phyloP scores from a whole-genome alignment of 2,113 vertebrate species.

The Thamnophis sirtalis region DNA sequence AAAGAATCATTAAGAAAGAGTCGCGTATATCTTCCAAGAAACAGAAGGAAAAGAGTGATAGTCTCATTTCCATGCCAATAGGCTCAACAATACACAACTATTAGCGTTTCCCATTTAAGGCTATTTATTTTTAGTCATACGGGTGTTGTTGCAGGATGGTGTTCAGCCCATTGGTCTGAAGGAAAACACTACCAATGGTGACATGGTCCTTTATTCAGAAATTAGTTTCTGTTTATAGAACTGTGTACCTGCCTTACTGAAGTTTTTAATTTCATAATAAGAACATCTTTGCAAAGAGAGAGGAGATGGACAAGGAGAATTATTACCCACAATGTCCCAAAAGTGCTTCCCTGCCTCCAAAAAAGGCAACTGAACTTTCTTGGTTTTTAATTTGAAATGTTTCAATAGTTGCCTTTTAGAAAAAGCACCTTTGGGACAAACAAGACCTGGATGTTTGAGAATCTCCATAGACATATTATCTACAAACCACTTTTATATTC shows the following conservation, averaged over 20 bases:
- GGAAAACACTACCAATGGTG: slow-evolving; percentile 40
- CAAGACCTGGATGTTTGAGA: neutral
- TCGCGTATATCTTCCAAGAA: neutral
- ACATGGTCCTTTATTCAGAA: slow-evolving; percentile 24
- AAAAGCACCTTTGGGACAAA: too few species aligned
- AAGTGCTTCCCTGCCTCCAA: neutral
- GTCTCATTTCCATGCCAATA: slow-evolving; percentile 57
- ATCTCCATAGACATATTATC: neutral
- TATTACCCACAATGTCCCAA: neutral
- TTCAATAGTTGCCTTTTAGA: too few species aligned
- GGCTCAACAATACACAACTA: slow-evolving; percentile 56
- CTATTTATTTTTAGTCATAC: slow-evolving; percentile 58
- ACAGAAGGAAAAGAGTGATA: slow-evolving; percentile 26
- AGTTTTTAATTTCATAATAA: slow-evolving; percentile 10
- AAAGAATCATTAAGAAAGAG: slow-evolving; percentile 55
- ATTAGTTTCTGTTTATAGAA: slow-evolving; percentile 27
- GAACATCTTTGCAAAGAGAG: neutral
- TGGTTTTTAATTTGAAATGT: neutral
- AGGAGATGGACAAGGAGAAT: neutral
- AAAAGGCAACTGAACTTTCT: neutral
- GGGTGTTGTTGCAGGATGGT: slow-evolving; percentile 15
- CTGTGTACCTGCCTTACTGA: slow-evolving; percentile 1
- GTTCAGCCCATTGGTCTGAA: slow-evolving; percentile 21
- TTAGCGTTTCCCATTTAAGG: slow-evolving; percentile 33
- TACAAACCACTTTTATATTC: neutral